Percentiles rank a stretch among this genome's conserved stretches.
Conservation (phyloP, 35 echinoderm and acorn worm species). For the Ptychodera flava region DNA sequence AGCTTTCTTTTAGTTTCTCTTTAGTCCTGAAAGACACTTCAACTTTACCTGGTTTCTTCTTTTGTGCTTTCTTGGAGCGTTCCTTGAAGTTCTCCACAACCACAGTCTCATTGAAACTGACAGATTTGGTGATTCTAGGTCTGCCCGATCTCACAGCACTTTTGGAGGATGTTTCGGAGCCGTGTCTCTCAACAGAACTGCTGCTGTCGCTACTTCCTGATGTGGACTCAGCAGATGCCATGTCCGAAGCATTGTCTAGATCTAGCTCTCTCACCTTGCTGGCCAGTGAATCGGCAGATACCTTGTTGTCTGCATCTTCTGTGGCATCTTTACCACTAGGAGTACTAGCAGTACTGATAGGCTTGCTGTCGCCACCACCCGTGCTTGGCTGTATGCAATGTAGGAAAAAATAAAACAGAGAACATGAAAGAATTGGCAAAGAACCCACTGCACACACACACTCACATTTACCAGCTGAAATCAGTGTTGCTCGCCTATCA, state of each 20-base stretch:
- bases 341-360: not conserved
- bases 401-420: not conserved
- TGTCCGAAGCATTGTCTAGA: not conserved
- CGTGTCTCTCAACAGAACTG: not conserved
- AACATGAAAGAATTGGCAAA: too few relatives aligned
- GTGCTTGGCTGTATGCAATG: not conserved
- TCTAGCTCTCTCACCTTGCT: not conserved
- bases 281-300: not conserved
- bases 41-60: not conserved
- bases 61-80: not conserved
- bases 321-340: not conserved
- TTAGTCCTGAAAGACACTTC: not conserved
- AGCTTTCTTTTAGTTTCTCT: not conserved
- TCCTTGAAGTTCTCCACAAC: not conserved
- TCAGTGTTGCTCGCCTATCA: too few relatives aligned
- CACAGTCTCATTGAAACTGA: not conserved
- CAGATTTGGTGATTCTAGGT: not conserved
- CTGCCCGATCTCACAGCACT: not conserved
- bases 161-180: not conserved
- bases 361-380: not conserved
- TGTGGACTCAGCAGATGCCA: not conserved
- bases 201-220: not conserved
- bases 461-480: too few relatives aligned
- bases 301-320: not conserved
- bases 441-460: too few relatives aligned